Evolutionary conservation across 1,140 invertebrate genomes (phyloP).

Genomic region (Calycopis cecrops): DNA sequence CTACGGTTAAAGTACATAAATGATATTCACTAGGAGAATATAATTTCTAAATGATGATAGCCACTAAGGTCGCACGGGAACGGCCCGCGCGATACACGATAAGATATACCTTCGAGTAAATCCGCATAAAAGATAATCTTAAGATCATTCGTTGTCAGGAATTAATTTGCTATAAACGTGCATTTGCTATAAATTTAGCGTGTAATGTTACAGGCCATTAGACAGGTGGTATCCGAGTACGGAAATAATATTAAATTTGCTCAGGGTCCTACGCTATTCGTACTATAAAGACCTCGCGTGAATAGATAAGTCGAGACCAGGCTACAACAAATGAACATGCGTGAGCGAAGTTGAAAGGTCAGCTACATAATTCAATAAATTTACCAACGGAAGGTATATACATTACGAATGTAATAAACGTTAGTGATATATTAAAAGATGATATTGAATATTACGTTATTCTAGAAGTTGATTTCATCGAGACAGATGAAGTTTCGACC

Average conservation of each 20-base stretch:
- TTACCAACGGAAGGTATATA: constrained; percentile 15
- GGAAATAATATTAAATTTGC: constrained; percentile 33
- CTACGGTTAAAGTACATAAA: not conserved
- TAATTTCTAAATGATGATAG: not conserved
- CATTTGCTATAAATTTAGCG: constrained; percentile 25
- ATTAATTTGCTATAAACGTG: constrained; percentile 14
- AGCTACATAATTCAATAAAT: constrained; percentile 11
- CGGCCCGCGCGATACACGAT: not conserved
- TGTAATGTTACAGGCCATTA: constrained; percentile 28
- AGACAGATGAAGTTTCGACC: not conserved
- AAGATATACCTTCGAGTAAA: not conserved
- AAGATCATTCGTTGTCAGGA: not conserved
- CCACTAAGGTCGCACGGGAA: not conserved
- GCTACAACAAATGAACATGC: constrained; percentile 66
- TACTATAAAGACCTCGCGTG: constrained; percentile 38
- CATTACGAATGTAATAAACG: constrained; percentile 12
- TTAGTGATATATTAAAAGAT: constrained; percentile 2
- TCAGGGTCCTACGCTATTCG: constrained; percentile 39
- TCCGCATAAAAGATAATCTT: not conserved
- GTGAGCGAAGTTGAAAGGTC: constrained; percentile 35
- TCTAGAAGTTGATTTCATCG: not conserved
- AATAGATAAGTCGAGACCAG: constrained; percentile 52
- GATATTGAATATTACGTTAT: not conserved
- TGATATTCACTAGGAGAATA: not conserved
- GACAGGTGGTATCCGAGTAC: constrained; percentile 27